Evolutionary conservation across 1,140 invertebrate genomes (phyloP), one percentile per base, ranked within the genome.

Genomic region (Drosophila mayri): DNA sequence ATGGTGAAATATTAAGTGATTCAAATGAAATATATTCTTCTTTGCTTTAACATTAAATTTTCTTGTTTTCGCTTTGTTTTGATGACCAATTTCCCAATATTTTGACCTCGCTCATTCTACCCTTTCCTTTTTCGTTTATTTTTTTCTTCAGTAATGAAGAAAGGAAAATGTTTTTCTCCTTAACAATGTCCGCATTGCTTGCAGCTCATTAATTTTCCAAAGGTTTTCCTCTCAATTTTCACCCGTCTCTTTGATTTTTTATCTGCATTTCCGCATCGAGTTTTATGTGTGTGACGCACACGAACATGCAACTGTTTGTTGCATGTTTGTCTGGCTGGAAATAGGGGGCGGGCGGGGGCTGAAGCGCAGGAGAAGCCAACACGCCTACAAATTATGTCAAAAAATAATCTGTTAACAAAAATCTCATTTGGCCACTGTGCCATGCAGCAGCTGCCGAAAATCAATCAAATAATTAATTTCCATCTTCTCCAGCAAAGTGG

Each of bases 151-250:
- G 11, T 18, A 32, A 14, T 35, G 6, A 54, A 38, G 6, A 54
- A 7, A 12, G 12, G 43, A 43, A 68, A 52, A 41, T 59, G 40
- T 55, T 20, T 54, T 30, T 32, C 44, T 37, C 41, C 55, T 37
- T 84, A 81, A 84, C 81, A 80, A 84, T 84, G 81, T 84, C 81
- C 81, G 81, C 81, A 84, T 84, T 84, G 81, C 79, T 85, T 85
- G 65, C 61, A 85, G 81, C 81, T 84, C 81, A 84, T 84, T 84
- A 84, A 84, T 84, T 84, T 82, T 35, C 63, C 76, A 79, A 83
- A 80, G 77, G 81, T 74, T 82, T 76, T 76, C 44, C 65, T 66
- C 65, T 41, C 44, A 25, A 25, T 50, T 41, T 65, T 50, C 28
- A 38, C 28, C 28, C 28, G 28, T 22, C 63, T 67, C 62, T 66